Evolutionary conservation across 2,797 vertebrate genomes (phyloP).

Genomic region (Sorex maritimensis): DNA sequence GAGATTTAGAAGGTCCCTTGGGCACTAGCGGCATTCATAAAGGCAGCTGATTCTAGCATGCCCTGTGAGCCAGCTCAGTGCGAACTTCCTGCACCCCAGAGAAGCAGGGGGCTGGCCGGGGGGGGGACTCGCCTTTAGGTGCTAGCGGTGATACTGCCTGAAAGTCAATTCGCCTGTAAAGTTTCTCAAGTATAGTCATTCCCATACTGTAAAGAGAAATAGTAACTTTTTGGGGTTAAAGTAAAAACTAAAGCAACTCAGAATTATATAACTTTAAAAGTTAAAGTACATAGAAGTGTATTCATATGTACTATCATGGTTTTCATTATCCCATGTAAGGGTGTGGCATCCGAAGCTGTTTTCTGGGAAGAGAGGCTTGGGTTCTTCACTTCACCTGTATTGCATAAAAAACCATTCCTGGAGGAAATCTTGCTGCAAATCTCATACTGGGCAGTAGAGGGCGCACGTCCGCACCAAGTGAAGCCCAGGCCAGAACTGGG

Average conservation of each 20-base stretch:
- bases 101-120: not conserved
- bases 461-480: not conserved
- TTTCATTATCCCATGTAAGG: not conserved
- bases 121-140: not conserved
- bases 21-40: not conserved
- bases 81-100: not conserved
- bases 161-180: constrained; percentile 15
- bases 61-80: not conserved
- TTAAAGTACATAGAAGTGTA: not conserved
- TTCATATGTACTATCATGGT: not conserved
- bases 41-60: not conserved
- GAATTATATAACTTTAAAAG: constrained; percentile 18
- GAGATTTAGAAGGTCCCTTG: not conserved
- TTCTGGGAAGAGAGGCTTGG: not conserved
- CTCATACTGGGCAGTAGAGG: constrained; percentile 30
- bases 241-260: not conserved
- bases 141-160: not conserved
- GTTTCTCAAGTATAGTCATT: constrained; percentile 51
- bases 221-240: not conserved
- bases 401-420: not conserved
- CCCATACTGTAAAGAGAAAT: not conserved
- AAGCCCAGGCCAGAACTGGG: not conserved
- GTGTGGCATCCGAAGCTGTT: constrained; percentile 12
- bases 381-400: not conserved
- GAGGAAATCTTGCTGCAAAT: constrained; percentile 23